These are phyloP conservation scores for Syngnathus rostellatus DNA, from an alignment of 2,797 vertebrate genomes.

Conservation along the genomic window DNA sequence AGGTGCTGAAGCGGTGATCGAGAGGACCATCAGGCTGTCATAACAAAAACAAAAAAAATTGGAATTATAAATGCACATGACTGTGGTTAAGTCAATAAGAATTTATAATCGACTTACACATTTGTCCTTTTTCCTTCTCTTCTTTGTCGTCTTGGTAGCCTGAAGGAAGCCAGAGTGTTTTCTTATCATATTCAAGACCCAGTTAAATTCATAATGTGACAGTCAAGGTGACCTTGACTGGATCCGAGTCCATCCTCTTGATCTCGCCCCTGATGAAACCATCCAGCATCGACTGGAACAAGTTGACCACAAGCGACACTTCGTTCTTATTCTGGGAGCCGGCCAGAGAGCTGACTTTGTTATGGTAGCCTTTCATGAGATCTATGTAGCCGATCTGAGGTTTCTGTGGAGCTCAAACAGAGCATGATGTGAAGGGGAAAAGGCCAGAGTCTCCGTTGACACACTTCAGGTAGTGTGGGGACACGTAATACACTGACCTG, in stretches of 20 bases:
- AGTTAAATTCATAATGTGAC: neutral
- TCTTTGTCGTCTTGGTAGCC: constrained; percentile 74
- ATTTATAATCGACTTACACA: constrained; percentile 66
- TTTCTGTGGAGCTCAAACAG: constrained; percentile 48
- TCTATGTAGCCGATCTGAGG: constrained; percentile 80
- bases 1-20: constrained; percentile 84
- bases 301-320: constrained; percentile 84
- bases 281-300: constrained; percentile 91
- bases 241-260: constrained; percentile 70
- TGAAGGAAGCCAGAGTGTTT: constrained; percentile 28
- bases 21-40: constrained; percentile 76
- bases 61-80: neutral
- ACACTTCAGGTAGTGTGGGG: neutral
- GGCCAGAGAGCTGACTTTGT: constrained; percentile 76
- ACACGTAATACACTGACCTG: constrained; percentile 71
- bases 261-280: constrained; percentile 81
- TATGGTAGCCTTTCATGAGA: constrained; percentile 86
- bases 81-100: neutral
- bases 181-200: neutral
- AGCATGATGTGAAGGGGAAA: neutral
- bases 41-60: neutral
- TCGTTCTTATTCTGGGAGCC: constrained; percentile 68
- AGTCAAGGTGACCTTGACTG: constrained; percentile 56
- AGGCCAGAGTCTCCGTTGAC: neutral
- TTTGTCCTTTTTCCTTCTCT: constrained; percentile 78